A percentile compares a stretch with the other conserved stretches of the same genome.
These are phyloP conservation scores for Helicolenus hilgendorfi DNA, from an alignment of 2,797 vertebrate genomes.

Conservation along the genomic window DNA sequence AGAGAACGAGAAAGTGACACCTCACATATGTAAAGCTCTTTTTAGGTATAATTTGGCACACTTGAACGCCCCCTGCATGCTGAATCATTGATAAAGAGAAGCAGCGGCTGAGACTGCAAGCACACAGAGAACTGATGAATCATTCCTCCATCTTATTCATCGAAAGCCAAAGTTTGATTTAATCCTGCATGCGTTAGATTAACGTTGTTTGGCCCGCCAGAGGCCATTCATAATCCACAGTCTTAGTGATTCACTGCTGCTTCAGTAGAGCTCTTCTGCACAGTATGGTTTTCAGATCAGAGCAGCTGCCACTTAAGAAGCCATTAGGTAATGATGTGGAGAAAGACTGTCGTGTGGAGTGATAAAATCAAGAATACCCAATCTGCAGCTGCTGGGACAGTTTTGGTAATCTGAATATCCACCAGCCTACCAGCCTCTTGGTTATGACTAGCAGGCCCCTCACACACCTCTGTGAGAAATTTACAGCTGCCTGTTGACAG, in stretches of 20 bases:
- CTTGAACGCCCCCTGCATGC: neutral
- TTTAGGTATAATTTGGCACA: neutral
- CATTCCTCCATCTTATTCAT: conserved; percentile 26
- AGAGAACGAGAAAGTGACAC: neutral
- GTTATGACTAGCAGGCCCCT: neutral
- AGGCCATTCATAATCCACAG: conserved; percentile 41
- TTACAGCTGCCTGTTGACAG: conserved; percentile 40
- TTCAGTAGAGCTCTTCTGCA: conserved; percentile 36
- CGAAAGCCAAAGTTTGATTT: conserved; percentile 44
- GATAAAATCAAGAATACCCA: conserved; percentile 27
- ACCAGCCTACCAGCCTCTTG: conserved; percentile 25
- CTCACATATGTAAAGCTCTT: neutral
- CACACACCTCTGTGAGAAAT: conserved; percentile 40
- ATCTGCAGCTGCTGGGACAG: conserved; percentile 21
- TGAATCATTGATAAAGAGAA: neutral
- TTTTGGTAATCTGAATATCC: conserved; percentile 14
- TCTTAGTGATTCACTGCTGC: conserved; percentile 38
- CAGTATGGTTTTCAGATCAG: conserved; percentile 46
- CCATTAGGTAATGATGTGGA: conserved; percentile 51
- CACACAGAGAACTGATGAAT: conserved; percentile 34
- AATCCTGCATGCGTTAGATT: conserved; percentile 27
- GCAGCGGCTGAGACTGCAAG: neutral
- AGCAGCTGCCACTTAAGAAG: conserved; percentile 68
- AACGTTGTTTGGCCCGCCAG: conserved; percentile 18
- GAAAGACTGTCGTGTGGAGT: conserved; percentile 26